Evolutionary conservation across 1,140 invertebrate genomes (phyloP).

Genomic region (Halesus radiatus): DNA sequence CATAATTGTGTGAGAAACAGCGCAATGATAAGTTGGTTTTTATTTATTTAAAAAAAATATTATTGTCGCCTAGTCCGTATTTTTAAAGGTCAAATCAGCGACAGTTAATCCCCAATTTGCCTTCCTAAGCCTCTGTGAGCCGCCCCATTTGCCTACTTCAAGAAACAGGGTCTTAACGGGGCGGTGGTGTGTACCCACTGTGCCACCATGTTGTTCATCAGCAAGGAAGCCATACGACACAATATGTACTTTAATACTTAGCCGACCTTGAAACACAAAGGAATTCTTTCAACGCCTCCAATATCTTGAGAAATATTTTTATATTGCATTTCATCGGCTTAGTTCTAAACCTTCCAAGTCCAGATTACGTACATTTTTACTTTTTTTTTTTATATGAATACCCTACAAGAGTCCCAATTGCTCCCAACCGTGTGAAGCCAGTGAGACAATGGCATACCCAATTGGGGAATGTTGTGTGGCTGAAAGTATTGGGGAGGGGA

Average conservation of each 20-base stretch:
- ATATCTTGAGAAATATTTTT: not conserved
- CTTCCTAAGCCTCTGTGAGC: not conserved
- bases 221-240: not conserved
- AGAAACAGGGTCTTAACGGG: not conserved
- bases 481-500: too few species aligned
- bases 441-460: too few species aligned
- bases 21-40: not conserved
- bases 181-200: not conserved
- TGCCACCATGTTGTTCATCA: not conserved
- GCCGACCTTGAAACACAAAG: not conserved
- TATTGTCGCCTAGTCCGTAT: not conserved
- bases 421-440: too few species aligned
- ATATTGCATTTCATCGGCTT: too few species aligned
- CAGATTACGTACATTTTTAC: too few species aligned
- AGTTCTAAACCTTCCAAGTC: too few species aligned
- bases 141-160: not conserved
- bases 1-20: too few species aligned
- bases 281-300: not conserved
- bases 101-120: constrained; percentile 1
- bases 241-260: not conserved
- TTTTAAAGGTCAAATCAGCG: constrained; percentile 5
- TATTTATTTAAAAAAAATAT: not conserved
- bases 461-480: too few species aligned
- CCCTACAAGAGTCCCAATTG: too few species aligned
- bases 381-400: too few species aligned